Evolutionary conservation across 2,797 vertebrate species (phyloP).

Genomic region (Geotria australis): DNA sequence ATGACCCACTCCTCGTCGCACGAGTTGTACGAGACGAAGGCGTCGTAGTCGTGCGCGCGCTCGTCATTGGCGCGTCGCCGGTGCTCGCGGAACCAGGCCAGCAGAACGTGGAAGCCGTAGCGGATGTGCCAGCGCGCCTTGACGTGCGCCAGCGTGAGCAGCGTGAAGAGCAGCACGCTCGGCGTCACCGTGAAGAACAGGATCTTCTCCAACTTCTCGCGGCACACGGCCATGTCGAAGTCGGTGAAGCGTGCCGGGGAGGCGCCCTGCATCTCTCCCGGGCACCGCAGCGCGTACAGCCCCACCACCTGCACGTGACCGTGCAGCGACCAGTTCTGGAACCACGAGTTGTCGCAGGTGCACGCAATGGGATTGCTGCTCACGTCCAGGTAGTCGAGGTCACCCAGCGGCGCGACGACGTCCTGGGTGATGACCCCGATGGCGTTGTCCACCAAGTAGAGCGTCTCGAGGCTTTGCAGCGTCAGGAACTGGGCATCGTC

Average conservation of each 20-base stretch:
- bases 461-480: constrained; percentile 14
- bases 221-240: constrained; percentile 31
- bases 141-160: constrained; percentile 20
- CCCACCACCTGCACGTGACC: constrained; percentile 22
- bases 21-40: constrained; percentile 47
- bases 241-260: constrained; percentile 11
- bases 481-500: constrained; percentile 27
- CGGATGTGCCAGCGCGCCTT: constrained; percentile 30
- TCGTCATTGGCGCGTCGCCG: constrained; percentile 18
- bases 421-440: constrained; percentile 15
- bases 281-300: constrained; percentile 15
- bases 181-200: constrained; percentile 9
- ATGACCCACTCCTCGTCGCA: constrained; percentile 36
- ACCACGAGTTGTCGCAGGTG: constrained; percentile 22
- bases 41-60: constrained; percentile 25
- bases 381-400: constrained; percentile 31
- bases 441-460: constrained; percentile 29
- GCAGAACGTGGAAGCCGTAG: constrained; percentile 31
- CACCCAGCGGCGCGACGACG: constrained; percentile 11
- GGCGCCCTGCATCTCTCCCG: constrained; percentile 2
- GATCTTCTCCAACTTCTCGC: constrained; percentile 16
- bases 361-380: constrained; percentile 27
- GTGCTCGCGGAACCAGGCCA: constrained; percentile 25
- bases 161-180: constrained; percentile 13
- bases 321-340: constrained; percentile 22